Evolutionary conservation across 2,888 invertebrate species (phyloP), one percentile per base, ranked within the genome.

Genomic region (Cremastobaeus sp.): DNA sequence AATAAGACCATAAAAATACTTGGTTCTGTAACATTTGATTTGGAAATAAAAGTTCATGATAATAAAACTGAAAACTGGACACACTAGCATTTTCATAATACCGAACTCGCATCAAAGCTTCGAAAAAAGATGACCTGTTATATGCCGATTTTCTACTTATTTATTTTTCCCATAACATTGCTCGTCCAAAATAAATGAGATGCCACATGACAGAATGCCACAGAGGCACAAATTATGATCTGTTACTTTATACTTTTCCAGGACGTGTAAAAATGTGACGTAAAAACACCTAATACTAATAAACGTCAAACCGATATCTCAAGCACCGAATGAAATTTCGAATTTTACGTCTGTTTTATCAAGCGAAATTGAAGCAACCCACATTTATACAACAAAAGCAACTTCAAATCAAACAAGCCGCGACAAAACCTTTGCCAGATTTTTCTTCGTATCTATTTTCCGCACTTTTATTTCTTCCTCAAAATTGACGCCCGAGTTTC

Each of bases 331-430:
- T 5, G 35, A 59, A 50, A 47, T 72, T 54, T 45, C 47, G 47
- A 37, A 39, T 48, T 65, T 66, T 54, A 72, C 43, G 48, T 66
- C 60, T 59, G 37, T 72, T 66, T 72, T 55, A 72, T 50, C 59
- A 59, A 30, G 28, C 17, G 34, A 50, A 60, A 54, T 52, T 39
- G 59, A 48, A 60, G 60, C 65, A 12, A 35, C 34, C 15, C 14
- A 37, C 45, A 54, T 47, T 54, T 28, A 45, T 34, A 48, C 35
- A 55, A 66, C 72, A 66, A 66, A 66, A 41, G 35, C 21, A n/a
- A n/a, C 6, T 11, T 9, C 32, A 14, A 39, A 4, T 54, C 65
- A 66, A 72, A 72, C 50, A 48, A 34, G 41, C 65, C 59, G 65
- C 60, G 8, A n/a, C 17, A 18, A 12, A 60, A 52, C 8, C 2